A percentile compares a stretch with the other conserved stretches of the same genome.
These are phyloP conservation scores for Mixornis gularis DNA, from an alignment of 2,113 vertebrate genomes.

Conservation along the genomic window DNA sequence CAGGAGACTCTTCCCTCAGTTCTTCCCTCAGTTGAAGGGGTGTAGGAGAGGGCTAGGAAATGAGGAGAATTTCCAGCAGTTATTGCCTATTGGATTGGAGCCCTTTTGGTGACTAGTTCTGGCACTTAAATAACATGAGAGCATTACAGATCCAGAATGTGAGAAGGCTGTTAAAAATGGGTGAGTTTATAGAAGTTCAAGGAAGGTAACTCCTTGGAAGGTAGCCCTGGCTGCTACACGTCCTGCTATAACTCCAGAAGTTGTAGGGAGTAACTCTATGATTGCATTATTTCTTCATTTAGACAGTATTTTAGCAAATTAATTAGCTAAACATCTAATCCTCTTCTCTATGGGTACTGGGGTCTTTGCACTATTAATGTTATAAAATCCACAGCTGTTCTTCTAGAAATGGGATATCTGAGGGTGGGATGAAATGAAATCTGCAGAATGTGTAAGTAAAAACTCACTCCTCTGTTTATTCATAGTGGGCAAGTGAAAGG, in stretches of 20 bases:
- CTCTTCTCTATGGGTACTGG: background rate
- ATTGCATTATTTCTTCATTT: background rate
- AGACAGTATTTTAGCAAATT: background rate
- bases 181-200: background rate
- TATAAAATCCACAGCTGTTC: background rate
- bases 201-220: background rate
- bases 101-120: conserved; percentile 56
- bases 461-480: background rate
- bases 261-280: background rate
- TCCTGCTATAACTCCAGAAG: background rate
- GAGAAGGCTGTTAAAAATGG: background rate
- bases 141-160: background rate
- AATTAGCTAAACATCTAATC: background rate
- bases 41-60: conserved; percentile 15
- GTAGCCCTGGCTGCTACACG: background rate
- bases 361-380: background rate
- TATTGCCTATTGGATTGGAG: conserved; percentile 45
- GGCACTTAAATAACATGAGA: background rate
- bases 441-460: background rate
- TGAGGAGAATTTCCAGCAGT: conserved; percentile 38
- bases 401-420: background rate
- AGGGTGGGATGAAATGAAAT: background rate
- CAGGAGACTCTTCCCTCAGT: background rate
- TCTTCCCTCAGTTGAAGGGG: conserved; percentile 27
- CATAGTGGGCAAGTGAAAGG: background rate